Percentiles rank a stretch among this genome's conserved stretches.
These are phyloP conservation scores for Melieria picta DNA, from an alignment of 2,888 invertebrate species.

Conservation along the genomic window DNA sequence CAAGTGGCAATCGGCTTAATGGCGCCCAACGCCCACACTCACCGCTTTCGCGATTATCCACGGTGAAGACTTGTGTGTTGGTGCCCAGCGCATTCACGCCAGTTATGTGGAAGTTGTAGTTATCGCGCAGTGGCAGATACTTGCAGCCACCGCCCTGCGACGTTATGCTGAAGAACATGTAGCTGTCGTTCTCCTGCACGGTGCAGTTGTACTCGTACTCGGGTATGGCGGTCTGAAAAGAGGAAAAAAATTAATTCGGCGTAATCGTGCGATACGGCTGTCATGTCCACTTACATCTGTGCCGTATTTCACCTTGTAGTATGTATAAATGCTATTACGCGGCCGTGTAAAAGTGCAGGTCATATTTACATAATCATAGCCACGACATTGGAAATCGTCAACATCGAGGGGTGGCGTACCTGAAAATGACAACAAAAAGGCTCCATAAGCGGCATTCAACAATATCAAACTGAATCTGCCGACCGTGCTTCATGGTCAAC, in stretches of 20 bases:
- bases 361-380: slow-evolving; percentile 5
- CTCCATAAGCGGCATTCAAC: not conserved
- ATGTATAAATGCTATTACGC: not conserved
- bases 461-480: not conserved
- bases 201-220: too few species aligned
- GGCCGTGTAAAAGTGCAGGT: slow-evolving; percentile 1
- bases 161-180: too few species aligned
- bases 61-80: not conserved
- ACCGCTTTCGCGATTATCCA: slow-evolving; percentile 29
- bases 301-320: slow-evolving; percentile 4
- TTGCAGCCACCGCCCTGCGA: too few species aligned
- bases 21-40: slow-evolving; percentile 59
- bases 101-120: slow-evolving; percentile 31
- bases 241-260: too few species aligned
- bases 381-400: not conserved
- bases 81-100: slow-evolving; percentile 17
- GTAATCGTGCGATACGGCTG: too few species aligned
- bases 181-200: too few species aligned
- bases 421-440: not conserved
- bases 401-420: slow-evolving; percentile 11
- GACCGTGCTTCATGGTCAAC: not conserved
- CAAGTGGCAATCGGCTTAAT: too few species aligned
- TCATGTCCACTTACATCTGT: slow-evolving; percentile 8
- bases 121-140: not conserved
- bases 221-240: too few species aligned